Conservation (phyloP, 2,113 vertebrate species). For the Ageneiosus marmoratus region DNA sequence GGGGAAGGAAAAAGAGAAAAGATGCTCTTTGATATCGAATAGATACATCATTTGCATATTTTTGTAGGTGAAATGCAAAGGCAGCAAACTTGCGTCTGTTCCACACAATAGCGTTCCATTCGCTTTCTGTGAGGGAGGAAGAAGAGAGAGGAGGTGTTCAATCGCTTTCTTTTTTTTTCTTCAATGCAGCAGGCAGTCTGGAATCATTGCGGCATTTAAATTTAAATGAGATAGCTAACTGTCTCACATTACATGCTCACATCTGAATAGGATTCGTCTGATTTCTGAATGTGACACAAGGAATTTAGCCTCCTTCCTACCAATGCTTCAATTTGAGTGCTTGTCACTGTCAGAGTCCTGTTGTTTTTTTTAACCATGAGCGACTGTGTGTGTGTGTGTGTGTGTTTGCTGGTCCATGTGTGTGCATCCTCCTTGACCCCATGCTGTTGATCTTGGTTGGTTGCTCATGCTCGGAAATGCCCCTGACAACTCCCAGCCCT, state of each 20-base stretch:
- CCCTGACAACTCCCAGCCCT: constrained; percentile 44
- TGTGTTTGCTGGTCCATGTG: constrained; percentile 39
- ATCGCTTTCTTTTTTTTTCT: constrained; percentile 2
- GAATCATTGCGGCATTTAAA: constrained; percentile 39
- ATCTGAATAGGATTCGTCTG: constrained; percentile 11
- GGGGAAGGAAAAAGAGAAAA: constrained; percentile 16
- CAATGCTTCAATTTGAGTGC: constrained; percentile 8
- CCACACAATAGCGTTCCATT: constrained; percentile 33
- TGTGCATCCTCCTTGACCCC: constrained; percentile 55
- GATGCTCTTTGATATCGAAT: constrained; percentile 69
- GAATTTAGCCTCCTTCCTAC: not conserved
- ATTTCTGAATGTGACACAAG: constrained; percentile 12
- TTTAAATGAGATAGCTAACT: constrained; percentile 32
- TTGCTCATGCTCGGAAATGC: constrained; percentile 44
- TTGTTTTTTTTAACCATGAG: not conserved
- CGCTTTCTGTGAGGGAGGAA: not conserved
- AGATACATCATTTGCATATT: constrained; percentile 79
- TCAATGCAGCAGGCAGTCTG: constrained; percentile 25
- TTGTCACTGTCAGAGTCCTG: constrained; percentile 19
- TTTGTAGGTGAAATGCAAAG: constrained; percentile 64
- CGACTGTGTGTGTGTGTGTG: constrained; percentile 22
- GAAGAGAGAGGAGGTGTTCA: constrained; percentile 5
- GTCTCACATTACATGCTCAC: constrained; percentile 18
- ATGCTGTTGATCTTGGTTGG: constrained; percentile 49
- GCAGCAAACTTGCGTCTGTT: constrained; percentile 45